Evolutionary conservation across 2,113 vertebrate genomes (phyloP), one percentile per base, ranked within the genome.

Genomic region (Corapipo altera): DNA sequence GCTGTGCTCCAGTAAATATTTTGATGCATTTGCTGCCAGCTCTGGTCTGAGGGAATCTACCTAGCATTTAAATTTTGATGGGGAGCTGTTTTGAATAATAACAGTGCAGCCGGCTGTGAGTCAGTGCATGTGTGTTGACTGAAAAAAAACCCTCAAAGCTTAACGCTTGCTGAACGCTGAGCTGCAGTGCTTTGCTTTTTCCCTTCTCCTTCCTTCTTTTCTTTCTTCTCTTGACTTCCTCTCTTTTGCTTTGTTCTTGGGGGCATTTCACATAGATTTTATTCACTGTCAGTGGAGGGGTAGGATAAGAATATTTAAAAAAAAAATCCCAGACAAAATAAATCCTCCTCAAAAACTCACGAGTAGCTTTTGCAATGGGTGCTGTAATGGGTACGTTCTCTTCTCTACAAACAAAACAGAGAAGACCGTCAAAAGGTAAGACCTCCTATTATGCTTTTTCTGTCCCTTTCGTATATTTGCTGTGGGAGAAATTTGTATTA

Each of bases 331-430:
- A 76, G 91, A 74, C 71, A 72, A 97, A 97, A 97, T 73, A 96
- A 92, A 96, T 92, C 95, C 91, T 83, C 51, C 79, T 33, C 41
- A 8, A 88, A 94, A 95, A 94, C 93, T 92, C 96, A 37, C 89
- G 70, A 97, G 95, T 97, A 93, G 92, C 93, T 72, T 94, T 97
- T 95, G 95, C 98, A 98, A 99, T 99, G 99, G 99, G 99, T 97
- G 99, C 99, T 89, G 99, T 99, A 96, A 99, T 99, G 98, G 99
- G 99, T 92, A 99, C 99, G 27, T 98, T 99, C 97, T 99, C 99
- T 59, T 99, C 99, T 97, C 98, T 99, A 98, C 99, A 99, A 98
- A 99, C 99, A 94, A 99, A 99, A 98, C 98, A 99, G 98, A 99
- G 99, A 97, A 93, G 99, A 98, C 98, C 98, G 62, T 99, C 99